Conservation (phyloP, 1,140 invertebrate species). For the Belonocnema kinseyi region DNA sequence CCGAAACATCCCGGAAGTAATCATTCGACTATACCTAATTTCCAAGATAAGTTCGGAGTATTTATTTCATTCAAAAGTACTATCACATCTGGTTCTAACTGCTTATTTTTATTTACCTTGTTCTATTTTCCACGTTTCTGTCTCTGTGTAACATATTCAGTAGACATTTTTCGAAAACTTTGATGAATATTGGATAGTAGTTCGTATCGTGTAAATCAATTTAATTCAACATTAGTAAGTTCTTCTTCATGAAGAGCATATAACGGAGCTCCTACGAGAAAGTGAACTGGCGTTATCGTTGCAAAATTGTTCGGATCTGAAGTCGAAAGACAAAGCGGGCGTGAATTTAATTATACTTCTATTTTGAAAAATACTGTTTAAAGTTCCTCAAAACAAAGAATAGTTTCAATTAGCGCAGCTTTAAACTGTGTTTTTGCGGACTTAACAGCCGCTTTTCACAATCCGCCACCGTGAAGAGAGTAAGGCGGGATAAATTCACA, state of each 20-base stretch:
- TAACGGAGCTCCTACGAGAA: background rate
- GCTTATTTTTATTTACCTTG: background rate
- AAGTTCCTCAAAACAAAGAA: background rate
- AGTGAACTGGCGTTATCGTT: background rate
- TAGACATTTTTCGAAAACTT: background rate
- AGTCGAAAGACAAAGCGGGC: background rate
- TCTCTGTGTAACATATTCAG: constrained; percentile 5
- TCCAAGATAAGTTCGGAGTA: background rate
- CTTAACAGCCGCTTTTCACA: constrained; percentile 1
- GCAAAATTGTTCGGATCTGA: background rate
- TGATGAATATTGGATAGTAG: background rate
- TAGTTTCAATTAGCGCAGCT: background rate
- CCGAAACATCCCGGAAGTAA: background rate
- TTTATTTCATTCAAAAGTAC: background rate
- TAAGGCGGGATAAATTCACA: constrained; percentile 8
- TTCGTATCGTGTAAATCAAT: background rate
- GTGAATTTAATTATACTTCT: background rate
- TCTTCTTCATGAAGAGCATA: background rate
- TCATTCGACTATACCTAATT: background rate
- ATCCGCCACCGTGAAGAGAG: background rate
- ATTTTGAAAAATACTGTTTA: background rate
- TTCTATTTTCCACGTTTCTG: background rate
- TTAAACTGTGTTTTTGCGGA: background rate
- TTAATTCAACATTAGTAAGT: background rate
- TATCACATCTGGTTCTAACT: background rate